These are phyloP conservation scores for Neolamprologus devosi DNA, from an alignment of 2,113 vertebrate genomes.

Conservation along the genomic window DNA sequence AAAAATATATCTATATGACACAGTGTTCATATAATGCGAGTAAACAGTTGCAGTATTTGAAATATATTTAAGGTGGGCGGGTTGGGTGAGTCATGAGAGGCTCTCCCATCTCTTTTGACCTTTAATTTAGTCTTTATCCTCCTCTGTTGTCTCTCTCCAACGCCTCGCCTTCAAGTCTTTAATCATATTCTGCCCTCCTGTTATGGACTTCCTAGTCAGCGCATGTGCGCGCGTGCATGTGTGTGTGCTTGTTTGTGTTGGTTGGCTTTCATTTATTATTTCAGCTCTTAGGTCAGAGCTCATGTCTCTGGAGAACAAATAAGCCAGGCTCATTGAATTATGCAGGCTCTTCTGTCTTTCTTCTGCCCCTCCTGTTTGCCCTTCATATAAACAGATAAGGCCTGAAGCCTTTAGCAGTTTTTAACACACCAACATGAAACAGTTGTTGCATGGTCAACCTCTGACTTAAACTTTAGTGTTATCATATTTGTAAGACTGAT, in stretches of 20 bases:
- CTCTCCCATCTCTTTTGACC: neutral
- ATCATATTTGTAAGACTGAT: neutral
- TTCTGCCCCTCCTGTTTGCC: neutral
- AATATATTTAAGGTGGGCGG: neutral
- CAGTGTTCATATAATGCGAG: neutral
- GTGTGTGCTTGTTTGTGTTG: constrained; percentile 26
- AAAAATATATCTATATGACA: neutral
- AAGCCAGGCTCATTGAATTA: constrained; percentile 28
- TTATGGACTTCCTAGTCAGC: constrained; percentile 16
- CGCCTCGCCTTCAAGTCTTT: constrained; percentile 14
- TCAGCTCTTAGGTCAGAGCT: constrained; percentile 50
- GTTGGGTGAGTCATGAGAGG: neutral
- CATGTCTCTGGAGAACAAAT: constrained; percentile 18
- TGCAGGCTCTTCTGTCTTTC: neutral
- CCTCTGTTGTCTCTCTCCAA: neutral
- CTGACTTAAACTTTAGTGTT: neutral
- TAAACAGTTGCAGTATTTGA: neutral
- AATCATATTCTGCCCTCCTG: constrained; percentile 1
- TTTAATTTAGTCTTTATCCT: neutral
- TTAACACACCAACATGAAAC: neutral
- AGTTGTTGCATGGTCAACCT: neutral
- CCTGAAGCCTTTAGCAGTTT: neutral
- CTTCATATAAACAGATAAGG: neutral
- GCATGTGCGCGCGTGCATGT: neutral
- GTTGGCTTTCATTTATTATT: constrained; percentile 43